Evolutionary conservation across 2,113 vertebrate genomes (phyloP), one percentile per base, ranked within the genome.

Genomic region (Mesitornis unicolor): DNA sequence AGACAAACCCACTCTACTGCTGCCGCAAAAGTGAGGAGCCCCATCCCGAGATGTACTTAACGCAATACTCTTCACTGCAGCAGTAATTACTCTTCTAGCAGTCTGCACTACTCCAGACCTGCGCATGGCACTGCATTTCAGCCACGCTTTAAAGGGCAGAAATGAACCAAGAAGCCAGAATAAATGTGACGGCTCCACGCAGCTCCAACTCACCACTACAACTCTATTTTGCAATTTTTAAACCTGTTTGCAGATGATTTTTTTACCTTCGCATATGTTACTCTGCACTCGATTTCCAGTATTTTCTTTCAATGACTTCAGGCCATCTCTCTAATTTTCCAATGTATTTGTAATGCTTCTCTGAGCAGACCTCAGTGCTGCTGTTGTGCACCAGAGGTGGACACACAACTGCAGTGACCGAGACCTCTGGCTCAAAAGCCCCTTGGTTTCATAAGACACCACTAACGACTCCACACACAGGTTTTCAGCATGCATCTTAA

Each of bases 381-480:
- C 1, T 1, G 0, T 0, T 28, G 22, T 33, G 68, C 53, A 17
- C 19, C 7, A 42, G 42, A 87, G 17, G 16, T 21, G 20, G 1
- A 6, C 47, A 45, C 60, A 60, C 64, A 42, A 15, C 53, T 45
- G 45, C 36, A 42, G 64, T 3, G 11, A 59, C 71, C 71, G 22
- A 29, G 42, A 68, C 26, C 18, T 79, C 29, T 19, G 22, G 9
- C 53, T 43, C 6, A 77, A 40, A 81, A 78, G 9, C 19, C n/a
- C 54, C 16, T 6, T 17, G 16, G 42, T n/a, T 28, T 36, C 20
- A 61, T 21, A 36, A 64, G 75, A 14, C 26, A 28, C 13, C 38
- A 16, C 43, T 6, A 75, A 9, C 4, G 1, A 5, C 38, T 4
- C 28, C 3, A 4, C 0, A 1, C 21, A 9, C 18, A 43, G 25